Conservation (phyloP, 2,888 invertebrate species). For the Bhutanitis thaidina region DNA sequence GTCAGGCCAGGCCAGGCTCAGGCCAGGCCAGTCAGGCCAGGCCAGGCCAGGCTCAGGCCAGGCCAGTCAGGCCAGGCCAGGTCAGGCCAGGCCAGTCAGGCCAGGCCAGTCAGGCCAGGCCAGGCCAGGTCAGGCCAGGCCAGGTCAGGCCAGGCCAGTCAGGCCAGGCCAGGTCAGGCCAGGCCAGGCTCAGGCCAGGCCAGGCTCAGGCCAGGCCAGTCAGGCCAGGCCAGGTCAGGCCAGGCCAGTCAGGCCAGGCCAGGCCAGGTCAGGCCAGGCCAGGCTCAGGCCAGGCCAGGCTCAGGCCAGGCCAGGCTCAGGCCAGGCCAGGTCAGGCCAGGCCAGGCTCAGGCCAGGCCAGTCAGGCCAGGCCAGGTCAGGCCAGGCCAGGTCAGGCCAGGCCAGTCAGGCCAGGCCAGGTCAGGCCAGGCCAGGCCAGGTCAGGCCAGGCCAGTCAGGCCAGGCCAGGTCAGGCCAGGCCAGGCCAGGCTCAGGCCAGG, state of each 20-base stretch:
- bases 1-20: too few species aligned
- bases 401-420: too few species aligned
- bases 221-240: too few species aligned
- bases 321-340: slow-evolving; percentile 8
- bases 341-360: neutral
- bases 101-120: slow-evolving; percentile 21
- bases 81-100: slow-evolving; percentile 23
- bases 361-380: too few species aligned
- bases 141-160: slow-evolving; percentile 30
- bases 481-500: slow-evolving; percentile 9
- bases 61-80: slow-evolving; percentile 22
- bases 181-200: slow-evolving; percentile 26
- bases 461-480: slow-evolving; percentile 2
- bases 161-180: slow-evolving; percentile 28
- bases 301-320: neutral
- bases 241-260: neutral
- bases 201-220: too few species aligned
- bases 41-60: neutral
- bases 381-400: too few species aligned
- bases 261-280: neutral
- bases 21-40: slow-evolving; percentile 1
- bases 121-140: slow-evolving; percentile 26
- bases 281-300: neutral
- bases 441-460: neutral
- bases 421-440: too few species aligned